phyloP scores from a whole-genome alignment of 1,140 invertebrate genomes.

The Bathynomus jamesi region DNA sequence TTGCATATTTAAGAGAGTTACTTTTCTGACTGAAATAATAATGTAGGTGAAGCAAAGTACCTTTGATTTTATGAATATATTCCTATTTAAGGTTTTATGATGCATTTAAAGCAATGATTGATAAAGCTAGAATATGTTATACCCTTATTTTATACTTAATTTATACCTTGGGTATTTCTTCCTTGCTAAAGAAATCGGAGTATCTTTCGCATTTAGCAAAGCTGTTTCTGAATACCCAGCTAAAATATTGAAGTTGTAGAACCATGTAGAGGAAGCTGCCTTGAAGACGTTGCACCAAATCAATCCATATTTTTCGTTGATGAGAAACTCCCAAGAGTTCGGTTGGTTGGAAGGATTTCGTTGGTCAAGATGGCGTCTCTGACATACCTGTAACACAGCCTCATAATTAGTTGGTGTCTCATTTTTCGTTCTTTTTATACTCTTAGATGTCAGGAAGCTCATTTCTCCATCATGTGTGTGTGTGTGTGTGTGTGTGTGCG shows the following conservation, averaged over 20 bases:
- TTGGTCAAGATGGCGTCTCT: conserved; percentile 20
- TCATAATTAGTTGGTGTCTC: not conserved
- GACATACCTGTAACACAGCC: conserved; percentile 25
- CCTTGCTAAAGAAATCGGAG: conserved; percentile 64
- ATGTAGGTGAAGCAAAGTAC: no score
- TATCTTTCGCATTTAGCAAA: conserved; percentile 37
- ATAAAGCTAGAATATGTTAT: no score
- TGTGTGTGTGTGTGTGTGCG: not conserved
- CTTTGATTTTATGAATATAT: no score
- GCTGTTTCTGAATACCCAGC: conserved; percentile 40
- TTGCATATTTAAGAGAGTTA: no score
- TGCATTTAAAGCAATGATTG: no score
- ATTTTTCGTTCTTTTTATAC: not conserved
- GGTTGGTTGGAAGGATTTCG: conserved; percentile 42
- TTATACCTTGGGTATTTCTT: conserved; percentile 60
- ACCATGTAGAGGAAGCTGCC: conserved; percentile 78
- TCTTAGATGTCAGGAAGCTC: not conserved
- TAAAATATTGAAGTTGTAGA: conserved; percentile 57
- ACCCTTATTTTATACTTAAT: no score
- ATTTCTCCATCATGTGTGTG: not conserved
- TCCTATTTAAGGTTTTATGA: no score
- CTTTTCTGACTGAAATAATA: no score
- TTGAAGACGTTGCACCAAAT: conserved; percentile 82
- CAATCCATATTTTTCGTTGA: conserved; percentile 66
- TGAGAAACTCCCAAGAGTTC: conserved; percentile 74